Evolutionary conservation across 2,888 invertebrate genomes (phyloP).

Genomic region (Ariolimax columbianus): DNA sequence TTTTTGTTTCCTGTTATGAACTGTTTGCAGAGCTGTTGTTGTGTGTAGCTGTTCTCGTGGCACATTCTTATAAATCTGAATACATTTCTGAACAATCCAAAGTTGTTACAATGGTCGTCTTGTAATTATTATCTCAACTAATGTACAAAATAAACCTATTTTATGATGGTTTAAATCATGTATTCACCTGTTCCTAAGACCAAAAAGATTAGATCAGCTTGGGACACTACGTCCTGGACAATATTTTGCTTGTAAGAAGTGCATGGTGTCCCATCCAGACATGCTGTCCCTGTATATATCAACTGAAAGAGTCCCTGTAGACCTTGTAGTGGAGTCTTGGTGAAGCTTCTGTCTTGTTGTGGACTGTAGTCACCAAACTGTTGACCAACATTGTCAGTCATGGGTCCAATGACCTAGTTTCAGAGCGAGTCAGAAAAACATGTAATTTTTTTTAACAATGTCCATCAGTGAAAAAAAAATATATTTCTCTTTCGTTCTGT

Average conservation of each 20-base stretch:
- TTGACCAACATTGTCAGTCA: constrained; percentile 69
- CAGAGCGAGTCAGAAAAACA: constrained; percentile 42
- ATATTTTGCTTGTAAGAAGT: constrained; percentile 59
- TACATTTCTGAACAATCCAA: too few species aligned
- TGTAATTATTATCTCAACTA: too few species aligned
- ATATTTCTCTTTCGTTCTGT: too few species aligned
- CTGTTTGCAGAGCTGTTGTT: too few species aligned
- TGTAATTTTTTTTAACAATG: too few species aligned
- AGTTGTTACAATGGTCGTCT: too few species aligned
- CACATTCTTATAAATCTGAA: too few species aligned
- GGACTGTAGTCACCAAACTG: constrained; percentile 74
- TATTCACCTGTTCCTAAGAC: constrained; percentile 73
- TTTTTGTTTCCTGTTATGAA: too few species aligned
- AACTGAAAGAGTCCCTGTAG: constrained; percentile 60
- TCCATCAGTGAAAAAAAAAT: too few species aligned
- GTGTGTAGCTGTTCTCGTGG: too few species aligned
- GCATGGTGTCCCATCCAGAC: constrained; percentile 65
- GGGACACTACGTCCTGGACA: constrained; percentile 61
- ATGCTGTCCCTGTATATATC: constrained; percentile 63
- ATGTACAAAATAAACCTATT: too few species aligned
- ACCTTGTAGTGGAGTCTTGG: constrained; percentile 67
- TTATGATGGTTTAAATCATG: too few species aligned
- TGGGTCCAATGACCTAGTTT: constrained; percentile 74
- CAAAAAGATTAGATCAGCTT: constrained; percentile 69
- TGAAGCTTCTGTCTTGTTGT: constrained; percentile 60